Evolutionary conservation across 2,113 vertebrate genomes (phyloP), one percentile per base, ranked within the genome.

Genomic region (Chroicocephalus ridibundus): DNA sequence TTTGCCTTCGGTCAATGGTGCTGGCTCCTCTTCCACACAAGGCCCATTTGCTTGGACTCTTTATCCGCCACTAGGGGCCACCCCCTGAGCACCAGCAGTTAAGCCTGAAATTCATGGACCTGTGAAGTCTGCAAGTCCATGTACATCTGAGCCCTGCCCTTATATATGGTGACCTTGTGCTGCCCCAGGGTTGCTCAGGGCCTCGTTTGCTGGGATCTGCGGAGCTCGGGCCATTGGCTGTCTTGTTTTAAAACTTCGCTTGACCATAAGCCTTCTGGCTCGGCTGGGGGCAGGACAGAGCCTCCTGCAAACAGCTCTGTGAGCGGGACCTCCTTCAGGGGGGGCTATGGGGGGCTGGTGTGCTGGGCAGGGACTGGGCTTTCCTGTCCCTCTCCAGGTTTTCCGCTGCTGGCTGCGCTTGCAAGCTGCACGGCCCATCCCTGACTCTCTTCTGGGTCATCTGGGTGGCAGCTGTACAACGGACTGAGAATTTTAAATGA

Each of bases 21-120:
- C 21, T 8, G 15, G 7, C 44, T 58, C 16, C 51, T 65, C 24
- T 52, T 14, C 32, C 78, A 10, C 52, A 13, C 13, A 64, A 9
- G 1, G 17, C 69, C 0, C 5, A 0, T 12, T 31, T 24, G 20
- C 60, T 26, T 8, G 5, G 21, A 2, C 11, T 34, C 5, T 29
- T 17, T 15, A 1, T 13, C 46, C 34, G 9, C 55, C 64, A 5
- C 62, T 21, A 34, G 70, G 51, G 71, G 70, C 77, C 64, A 10
- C 32, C 65, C 34, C 64, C 49, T 6, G 49, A 64, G 84, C 42
- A 58, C 68, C 52, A 19, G 36, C 42, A 6, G 13, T 18, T 17
- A 2, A 12, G 9, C 31, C 44, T 61, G n/a, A n/a, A 61, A 25
- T 36, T 61, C 58, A 14, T 5, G 34, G 57, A 10, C 11, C 34